Base-by-base conservation (phyloP, 2,797 vertebrate species). In the Enteromius afrohamiltoni region DNA sequence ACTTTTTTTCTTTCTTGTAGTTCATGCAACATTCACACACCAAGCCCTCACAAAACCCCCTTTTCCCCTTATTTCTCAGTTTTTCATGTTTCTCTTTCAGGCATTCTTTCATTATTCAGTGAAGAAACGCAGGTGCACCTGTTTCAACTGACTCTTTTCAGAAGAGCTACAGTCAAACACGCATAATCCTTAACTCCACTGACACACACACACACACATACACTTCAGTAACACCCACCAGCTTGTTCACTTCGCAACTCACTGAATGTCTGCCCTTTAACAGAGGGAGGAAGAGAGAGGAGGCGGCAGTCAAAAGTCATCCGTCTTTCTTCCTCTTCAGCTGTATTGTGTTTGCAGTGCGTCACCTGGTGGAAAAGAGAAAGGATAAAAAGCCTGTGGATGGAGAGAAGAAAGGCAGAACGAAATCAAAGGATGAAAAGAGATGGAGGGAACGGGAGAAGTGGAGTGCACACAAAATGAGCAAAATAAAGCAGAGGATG, bases 121-220 rank as follows among this genome's bases (percentile, higher is more conserved):
- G 68, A 62, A 79, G 75, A 53, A 64, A 45, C 78, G 62, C 80
- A 86, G 42, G 75, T 86, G 81, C 87, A 88, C 87, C 85, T 86
- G 87, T 85, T 88, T 85, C 85, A 83, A 81, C 87, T 83, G 69
- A 67, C 67, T 64, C 76, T 76, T 76, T 75, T 77, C 77, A 86
- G 77, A 47, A 31, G 2, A 78, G 9, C 53, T 23, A 70, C 21
- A 83, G 42, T 74, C 83, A 85, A 71, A 88, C 80, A 83, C 45
- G 70, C 53, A 58, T 80, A 75, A 80, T 77, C 68, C 55, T 14
- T 19, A 60, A 49, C 23, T 40, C n/a, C 77, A 16, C 80, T 64
- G 37, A 81, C 60, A 70, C 77, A 53, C 42, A 34, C 34, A 64
- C 34, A 60, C 55, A 68, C 77, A 49, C 37, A 29, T 10, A 62